phyloP scores from a whole-genome alignment of 2,797 vertebrate genomes.

The Halcyon badia region DNA sequence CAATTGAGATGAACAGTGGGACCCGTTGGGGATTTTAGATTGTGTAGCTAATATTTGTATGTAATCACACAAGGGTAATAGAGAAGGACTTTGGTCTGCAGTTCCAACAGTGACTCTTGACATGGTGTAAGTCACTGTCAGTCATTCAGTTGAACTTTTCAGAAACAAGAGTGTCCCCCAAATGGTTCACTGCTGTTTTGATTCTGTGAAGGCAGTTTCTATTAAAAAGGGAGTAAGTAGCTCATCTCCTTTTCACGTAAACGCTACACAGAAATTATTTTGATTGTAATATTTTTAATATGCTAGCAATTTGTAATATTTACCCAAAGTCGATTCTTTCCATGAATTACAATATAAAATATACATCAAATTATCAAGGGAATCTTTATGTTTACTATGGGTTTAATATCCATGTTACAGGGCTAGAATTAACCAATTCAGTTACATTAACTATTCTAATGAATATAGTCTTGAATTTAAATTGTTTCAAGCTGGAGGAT shows the following conservation, averaged over 20 bases:
- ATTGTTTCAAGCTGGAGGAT: background rate
- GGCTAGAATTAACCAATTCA: background rate
- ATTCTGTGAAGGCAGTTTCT: background rate
- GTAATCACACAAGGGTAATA: background rate
- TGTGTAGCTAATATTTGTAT: background rate
- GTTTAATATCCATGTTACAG: background rate
- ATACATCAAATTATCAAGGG: background rate
- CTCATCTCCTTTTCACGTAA: background rate
- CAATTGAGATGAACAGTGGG: background rate
- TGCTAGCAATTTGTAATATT: background rate
- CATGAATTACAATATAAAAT: background rate
- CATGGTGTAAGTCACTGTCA: background rate
- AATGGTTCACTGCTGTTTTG: background rate
- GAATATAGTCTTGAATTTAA: background rate
- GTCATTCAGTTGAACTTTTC: background rate
- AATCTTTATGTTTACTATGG: background rate
- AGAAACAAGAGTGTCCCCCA: background rate
- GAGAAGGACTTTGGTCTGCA: background rate
- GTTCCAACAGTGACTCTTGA: background rate
- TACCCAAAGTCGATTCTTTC: background rate
- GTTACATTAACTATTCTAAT: background rate
- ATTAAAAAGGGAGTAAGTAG: background rate
- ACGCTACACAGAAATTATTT: background rate
- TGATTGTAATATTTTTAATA: background rate
- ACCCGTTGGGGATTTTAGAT: accelerated